Percentiles rank a stretch among this genome's conserved stretches.
phyloP scores from a whole-genome alignment of 2,113 vertebrate species.

The Promerops cafer region DNA sequence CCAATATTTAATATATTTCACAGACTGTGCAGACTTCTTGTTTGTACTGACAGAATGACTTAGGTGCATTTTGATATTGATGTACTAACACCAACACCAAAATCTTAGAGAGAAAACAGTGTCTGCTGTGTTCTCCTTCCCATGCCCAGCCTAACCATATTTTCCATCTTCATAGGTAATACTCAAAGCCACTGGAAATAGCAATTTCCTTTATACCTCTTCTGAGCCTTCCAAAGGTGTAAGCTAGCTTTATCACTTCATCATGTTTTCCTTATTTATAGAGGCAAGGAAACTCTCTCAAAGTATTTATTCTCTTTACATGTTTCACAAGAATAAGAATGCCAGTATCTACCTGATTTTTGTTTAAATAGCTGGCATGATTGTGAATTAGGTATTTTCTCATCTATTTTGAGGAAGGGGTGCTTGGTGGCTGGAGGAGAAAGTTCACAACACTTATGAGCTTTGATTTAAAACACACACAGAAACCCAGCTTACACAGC shows the following conservation, averaged over 20 bases:
- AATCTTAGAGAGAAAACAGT: neutral
- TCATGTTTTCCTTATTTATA: neutral
- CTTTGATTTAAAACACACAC: neutral
- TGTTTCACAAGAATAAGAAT: neutral
- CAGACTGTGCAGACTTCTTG: neutral
- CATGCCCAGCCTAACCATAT: neutral
- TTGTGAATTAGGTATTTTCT: neutral
- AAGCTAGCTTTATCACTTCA: neutral
- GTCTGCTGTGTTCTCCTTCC: neutral
- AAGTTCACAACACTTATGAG: neutral
- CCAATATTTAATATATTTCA: neutral
- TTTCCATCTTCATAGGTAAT: neutral
- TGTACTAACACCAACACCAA: neutral
- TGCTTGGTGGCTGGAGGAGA: neutral
- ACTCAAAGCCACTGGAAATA: neutral
- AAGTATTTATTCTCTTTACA: neutral
- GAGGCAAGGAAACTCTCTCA: neutral
- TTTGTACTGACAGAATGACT: neutral
- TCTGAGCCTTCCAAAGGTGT: neutral
- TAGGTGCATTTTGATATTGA: neutral
- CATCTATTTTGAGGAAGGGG: neutral
- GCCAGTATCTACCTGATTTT: neutral
- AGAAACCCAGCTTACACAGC: neutral
- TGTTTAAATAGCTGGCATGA: neutral
- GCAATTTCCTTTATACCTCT: neutral